Percentiles rank a stretch among this genome's conserved stretches.
Conservation (phyloP, 2,797 vertebrate genomes). For the Ctenopoma kingsleyae region DNA sequence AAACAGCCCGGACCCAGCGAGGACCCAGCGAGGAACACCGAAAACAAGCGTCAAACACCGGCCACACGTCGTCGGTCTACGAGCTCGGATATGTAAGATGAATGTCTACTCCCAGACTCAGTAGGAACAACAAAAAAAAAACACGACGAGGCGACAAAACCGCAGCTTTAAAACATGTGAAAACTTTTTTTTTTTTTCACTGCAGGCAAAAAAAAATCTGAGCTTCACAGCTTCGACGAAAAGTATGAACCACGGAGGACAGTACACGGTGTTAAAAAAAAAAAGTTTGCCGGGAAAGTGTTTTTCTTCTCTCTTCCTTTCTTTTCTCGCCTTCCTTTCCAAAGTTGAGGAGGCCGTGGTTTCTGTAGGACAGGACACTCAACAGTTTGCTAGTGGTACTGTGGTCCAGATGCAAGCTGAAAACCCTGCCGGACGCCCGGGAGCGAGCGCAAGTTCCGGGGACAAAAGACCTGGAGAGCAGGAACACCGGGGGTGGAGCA, state of each 20-base stretch:
- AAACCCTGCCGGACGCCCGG: constrained; percentile 67
- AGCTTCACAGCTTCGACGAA: constrained; percentile 47
- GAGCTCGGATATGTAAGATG: not conserved
- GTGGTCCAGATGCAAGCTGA: constrained; percentile 77
- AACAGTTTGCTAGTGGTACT: constrained; percentile 50
- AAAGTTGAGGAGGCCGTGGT: constrained; percentile 39
- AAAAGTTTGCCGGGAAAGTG: constrained; percentile 22
- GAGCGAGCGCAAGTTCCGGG: constrained; percentile 77
- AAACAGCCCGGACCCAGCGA: not conserved
- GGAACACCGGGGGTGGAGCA: constrained; percentile 84
- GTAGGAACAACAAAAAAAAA: constrained; percentile 14
- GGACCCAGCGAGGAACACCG: too few relatives aligned
- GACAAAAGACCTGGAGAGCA: constrained; percentile 82
- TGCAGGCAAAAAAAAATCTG: constrained; percentile 28
- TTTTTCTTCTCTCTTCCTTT: constrained; percentile 20
- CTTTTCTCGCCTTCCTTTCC: constrained; percentile 25
- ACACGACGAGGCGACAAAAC: constrained; percentile 5
- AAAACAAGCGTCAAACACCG: not conserved
- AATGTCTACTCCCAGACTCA: constrained; percentile 54
- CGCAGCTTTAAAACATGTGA: constrained; percentile 10
- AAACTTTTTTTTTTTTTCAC: constrained; percentile 42
- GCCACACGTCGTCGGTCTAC: not conserved
- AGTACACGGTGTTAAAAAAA: constrained; percentile 17
- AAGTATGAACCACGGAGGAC: constrained; percentile 33
- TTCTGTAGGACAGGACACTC: constrained; percentile 42